phyloP scores from a whole-genome alignment of 2,113 vertebrate species.

The Sylvietta virens region DNA sequence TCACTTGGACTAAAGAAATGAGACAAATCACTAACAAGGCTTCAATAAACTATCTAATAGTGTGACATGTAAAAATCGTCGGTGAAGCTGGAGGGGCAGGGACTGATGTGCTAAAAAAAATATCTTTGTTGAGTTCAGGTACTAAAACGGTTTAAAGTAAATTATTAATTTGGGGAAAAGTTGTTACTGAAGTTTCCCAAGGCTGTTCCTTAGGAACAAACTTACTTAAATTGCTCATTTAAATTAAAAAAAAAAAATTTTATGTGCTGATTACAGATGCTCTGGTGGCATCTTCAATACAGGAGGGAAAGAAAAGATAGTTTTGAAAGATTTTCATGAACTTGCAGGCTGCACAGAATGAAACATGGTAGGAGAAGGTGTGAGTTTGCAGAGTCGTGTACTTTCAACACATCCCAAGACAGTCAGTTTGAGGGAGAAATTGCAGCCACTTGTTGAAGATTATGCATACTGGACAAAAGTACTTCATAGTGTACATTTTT shows the following conservation, averaged over 20 bases:
- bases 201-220: background rate
- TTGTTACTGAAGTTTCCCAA: background rate
- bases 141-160: background rate
- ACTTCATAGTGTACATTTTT: fast-evolving
- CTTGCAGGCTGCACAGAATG: background rate
- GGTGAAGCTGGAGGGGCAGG: background rate
- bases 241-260: background rate
- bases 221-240: background rate
- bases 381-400: background rate
- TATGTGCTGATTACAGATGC: background rate
- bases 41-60: background rate
- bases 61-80: background rate
- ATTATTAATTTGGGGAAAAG: background rate
- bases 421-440: background rate
- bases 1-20: background rate
- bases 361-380: background rate
- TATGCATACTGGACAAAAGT: background rate
- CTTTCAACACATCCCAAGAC: background rate
- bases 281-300: background rate
- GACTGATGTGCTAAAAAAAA: background rate
- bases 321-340: background rate
- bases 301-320: background rate
- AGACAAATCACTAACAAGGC: background rate
- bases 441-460: background rate
- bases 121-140: background rate